Base-by-base conservation (phyloP, 2,888 invertebrate species). In the Drosophila demipolita region DNA sequence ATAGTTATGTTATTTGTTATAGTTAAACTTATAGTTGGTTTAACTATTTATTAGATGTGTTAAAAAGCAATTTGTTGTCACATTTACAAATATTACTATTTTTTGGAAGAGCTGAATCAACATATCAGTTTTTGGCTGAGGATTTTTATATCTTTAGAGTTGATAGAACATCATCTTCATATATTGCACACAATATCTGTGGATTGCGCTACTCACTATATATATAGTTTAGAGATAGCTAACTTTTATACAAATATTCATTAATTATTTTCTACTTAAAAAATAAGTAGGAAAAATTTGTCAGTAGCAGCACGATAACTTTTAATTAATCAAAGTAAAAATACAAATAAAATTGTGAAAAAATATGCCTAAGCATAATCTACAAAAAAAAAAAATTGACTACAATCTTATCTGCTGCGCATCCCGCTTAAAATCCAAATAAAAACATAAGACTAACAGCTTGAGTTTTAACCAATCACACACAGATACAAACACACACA, bases 371-470 rank as follows among this genome's bases (percentile, higher is more conserved):
- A n/a, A n/a, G 2, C 32, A 33, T 53, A 53, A 53, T 8, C 33
- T 4, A 45, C n/a, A 53, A 20, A 0, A 23, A 32, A 23, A 32
- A 52, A 20, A 20, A 1, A 33, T 15, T 35, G 8, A 26, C 17
- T 15, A 15, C 12, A 45, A 15, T 45, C 45, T 45, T 45, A 45
- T 45, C 45, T 23, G 45, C 20, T 54, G 54, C 54, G 36, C 54
- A 36, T 54, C 26, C 36, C 36, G 36, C 54, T 36, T 26, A 26
- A 53, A 53, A 54, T 15, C 12, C 17, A 26, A 23, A 35, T 9
- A 9, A 36, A 23, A 23, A 20, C 17, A 5, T 9, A n/a, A 40
- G 9, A 9, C 40, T 40, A 40, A 40, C 40, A n/a, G 45, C 17
- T 49, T 49, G 5, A 17, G 5, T 17, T 26, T 49, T 23, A 49